These are phyloP conservation scores for Bombus sylvicola DNA, from an alignment of 1,140 invertebrate species.

Conservation along the genomic window DNA sequence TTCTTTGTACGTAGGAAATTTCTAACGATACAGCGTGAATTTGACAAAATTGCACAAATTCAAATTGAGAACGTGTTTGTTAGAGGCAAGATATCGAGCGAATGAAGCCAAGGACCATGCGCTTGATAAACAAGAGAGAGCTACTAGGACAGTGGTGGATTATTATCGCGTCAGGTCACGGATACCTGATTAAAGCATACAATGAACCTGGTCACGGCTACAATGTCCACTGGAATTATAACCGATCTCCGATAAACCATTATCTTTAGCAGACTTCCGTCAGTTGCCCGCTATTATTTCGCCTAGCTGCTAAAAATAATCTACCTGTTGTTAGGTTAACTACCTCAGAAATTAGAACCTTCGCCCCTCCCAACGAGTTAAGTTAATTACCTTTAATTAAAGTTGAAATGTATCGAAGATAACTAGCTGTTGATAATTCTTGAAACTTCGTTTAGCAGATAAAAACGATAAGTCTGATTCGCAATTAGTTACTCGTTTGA, in stretches of 20 bases:
- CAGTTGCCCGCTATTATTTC: constrained; percentile 27
- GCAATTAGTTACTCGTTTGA: background rate
- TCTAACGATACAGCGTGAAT: too few species aligned
- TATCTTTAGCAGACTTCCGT: constrained; percentile 34
- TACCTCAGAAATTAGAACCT: background rate
- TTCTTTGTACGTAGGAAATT: too few species aligned
- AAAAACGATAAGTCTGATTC: background rate
- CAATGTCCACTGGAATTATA: constrained; percentile 14
- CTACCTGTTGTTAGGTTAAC: background rate
- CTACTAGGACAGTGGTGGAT: constrained; percentile 45
- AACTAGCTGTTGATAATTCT: too few species aligned
- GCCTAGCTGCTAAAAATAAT: constrained; percentile 12
- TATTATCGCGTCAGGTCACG: constrained; percentile 49
- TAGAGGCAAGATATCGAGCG: background rate
- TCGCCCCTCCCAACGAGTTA: background rate
- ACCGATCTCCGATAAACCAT: constrained; percentile 42
- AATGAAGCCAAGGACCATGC: background rate
- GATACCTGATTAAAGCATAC: constrained; percentile 59
- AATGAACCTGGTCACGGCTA: constrained; percentile 34
- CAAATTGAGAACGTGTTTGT: too few species aligned
- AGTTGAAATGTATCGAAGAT: too few species aligned
- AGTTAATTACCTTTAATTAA: too few species aligned
- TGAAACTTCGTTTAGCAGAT: background rate
- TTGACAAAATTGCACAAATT: too few species aligned
- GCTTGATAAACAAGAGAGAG: constrained; percentile 37